Evolutionary conservation across 2,113 vertebrate genomes (phyloP).

Genomic region (Brachirus orientalis): DNA sequence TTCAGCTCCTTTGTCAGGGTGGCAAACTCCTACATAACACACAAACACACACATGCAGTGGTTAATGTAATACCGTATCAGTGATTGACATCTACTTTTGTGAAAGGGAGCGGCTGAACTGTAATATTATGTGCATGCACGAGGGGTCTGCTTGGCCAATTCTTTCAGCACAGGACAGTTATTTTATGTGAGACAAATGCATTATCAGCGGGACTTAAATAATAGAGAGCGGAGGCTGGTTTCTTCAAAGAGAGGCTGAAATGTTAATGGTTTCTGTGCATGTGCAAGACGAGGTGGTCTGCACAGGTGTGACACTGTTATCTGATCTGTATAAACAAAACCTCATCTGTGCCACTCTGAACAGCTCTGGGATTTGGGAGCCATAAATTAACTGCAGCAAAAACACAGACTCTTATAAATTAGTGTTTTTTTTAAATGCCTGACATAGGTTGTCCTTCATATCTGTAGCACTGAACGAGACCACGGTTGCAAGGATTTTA

Average conservation of each 20-base stretch:
- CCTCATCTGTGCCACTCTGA: constrained; percentile 12
- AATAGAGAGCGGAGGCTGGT: constrained; percentile 13
- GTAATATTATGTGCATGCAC: not conserved
- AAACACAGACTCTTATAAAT: not conserved
- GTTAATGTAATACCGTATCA: constrained; percentile 35
- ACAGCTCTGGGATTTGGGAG: constrained; percentile 1
- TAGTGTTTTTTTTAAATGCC: too few species aligned
- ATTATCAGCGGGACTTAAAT: constrained; percentile 28
- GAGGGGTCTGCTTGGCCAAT: not conserved
- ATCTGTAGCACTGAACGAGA: too few species aligned
- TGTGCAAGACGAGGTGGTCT: constrained; percentile 29
- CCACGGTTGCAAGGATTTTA: too few species aligned
- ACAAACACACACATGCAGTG: constrained; percentile 29
- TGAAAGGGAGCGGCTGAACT: constrained; percentile 6
- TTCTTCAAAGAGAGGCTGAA: constrained; percentile 13
- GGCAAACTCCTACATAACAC: constrained; percentile 90
- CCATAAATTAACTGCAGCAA: not conserved
- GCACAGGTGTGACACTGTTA: not conserved
- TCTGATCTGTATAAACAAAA: constrained; percentile 39
- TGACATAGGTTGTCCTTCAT: not conserved
- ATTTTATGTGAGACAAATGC: not conserved
- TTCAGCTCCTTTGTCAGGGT: constrained; percentile 95
- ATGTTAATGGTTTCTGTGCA: constrained; percentile 28
- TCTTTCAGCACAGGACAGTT: not conserved
- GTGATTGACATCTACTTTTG: constrained; percentile 9